Percentiles rank a stretch among this genome's conserved stretches.
phyloP scores from a whole-genome alignment of 2,797 vertebrate genomes.

The Enteromius afrohamiltoni region DNA sequence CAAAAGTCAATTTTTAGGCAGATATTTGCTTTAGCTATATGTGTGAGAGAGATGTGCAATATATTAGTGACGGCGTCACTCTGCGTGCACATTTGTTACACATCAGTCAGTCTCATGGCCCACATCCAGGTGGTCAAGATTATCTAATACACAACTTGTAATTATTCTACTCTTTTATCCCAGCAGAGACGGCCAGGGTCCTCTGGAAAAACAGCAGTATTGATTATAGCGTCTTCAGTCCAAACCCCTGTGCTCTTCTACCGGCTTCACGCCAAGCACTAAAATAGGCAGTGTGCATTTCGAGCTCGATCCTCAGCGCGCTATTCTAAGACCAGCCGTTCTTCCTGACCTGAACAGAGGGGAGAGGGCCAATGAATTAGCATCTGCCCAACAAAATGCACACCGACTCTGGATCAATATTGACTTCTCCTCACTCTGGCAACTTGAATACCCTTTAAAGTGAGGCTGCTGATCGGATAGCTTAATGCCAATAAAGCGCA shows the following conservation, averaged over 20 bases:
- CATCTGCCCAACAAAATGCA: constrained; percentile 53
- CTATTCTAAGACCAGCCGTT: constrained; percentile 58
- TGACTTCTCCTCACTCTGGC: constrained; percentile 52
- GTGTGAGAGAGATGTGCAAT: neutral
- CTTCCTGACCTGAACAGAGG: constrained; percentile 45
- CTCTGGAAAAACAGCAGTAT: constrained; percentile 42
- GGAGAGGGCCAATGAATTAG: constrained; percentile 48
- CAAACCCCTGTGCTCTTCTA: constrained; percentile 46
- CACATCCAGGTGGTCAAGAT: constrained; percentile 10
- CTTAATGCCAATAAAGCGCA: constrained; percentile 48
- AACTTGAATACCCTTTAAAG: constrained; percentile 60
- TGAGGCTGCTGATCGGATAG: constrained; percentile 47
- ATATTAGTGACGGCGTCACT: constrained; percentile 2
- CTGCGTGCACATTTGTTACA: constrained; percentile 10
- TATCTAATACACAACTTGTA: constrained; percentile 11
- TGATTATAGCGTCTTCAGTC: constrained; percentile 49
- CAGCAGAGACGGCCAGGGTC: constrained; percentile 21
- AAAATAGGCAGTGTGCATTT: constrained; percentile 60
- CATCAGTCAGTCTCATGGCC: constrained; percentile 18
- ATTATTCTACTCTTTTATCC: constrained; percentile 7
- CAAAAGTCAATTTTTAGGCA: neutral
- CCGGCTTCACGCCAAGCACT: constrained; percentile 55
- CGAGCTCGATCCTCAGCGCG: constrained; percentile 40
- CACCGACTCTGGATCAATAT: constrained; percentile 54
- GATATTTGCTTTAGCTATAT: constrained; percentile 18